Evolutionary conservation across 2,797 vertebrate species (phyloP).

Genomic region (Erpetoichthys calabaricus): DNA sequence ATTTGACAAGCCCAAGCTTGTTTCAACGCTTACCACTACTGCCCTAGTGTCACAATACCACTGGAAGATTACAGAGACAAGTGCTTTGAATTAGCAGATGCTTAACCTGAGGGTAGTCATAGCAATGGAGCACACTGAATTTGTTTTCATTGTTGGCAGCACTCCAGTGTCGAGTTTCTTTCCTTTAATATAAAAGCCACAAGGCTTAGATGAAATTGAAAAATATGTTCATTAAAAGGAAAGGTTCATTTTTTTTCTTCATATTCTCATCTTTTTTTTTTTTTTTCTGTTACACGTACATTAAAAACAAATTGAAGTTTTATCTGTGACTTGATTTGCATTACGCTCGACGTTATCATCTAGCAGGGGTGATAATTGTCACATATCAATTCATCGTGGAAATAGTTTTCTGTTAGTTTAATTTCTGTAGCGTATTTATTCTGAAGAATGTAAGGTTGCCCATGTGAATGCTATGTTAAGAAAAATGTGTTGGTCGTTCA

Average conservation of each 20-base stretch:
- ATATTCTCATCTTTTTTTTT: slow-evolving; percentile 2
- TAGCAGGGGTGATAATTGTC: too few species aligned
- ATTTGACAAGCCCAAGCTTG: background rate
- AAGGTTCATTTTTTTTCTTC: background rate
- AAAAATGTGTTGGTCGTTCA: too few species aligned
- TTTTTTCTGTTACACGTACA: background rate
- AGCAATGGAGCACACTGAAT: background rate
- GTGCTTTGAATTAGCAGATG: background rate
- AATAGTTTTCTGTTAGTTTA: too few species aligned
- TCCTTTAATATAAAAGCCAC: background rate
- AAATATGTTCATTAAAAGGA: background rate
- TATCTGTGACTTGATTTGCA: too few species aligned
- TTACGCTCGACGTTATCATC: too few species aligned
- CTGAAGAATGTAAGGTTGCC: too few species aligned
- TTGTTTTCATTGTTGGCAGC: background rate
- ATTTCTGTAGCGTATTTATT: too few species aligned
- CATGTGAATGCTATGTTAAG: too few species aligned
- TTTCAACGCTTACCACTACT: background rate
- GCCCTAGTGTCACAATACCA: background rate
- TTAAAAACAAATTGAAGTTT: too few species aligned
- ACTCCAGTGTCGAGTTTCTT: background rate
- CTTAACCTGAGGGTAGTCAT: background rate
- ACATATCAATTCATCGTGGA: too few species aligned
- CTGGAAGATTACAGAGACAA: background rate
- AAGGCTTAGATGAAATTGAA: background rate